Evolutionary conservation across 2,113 vertebrate genomes (phyloP).

Genomic region (Mastomys natalensis): DNA sequence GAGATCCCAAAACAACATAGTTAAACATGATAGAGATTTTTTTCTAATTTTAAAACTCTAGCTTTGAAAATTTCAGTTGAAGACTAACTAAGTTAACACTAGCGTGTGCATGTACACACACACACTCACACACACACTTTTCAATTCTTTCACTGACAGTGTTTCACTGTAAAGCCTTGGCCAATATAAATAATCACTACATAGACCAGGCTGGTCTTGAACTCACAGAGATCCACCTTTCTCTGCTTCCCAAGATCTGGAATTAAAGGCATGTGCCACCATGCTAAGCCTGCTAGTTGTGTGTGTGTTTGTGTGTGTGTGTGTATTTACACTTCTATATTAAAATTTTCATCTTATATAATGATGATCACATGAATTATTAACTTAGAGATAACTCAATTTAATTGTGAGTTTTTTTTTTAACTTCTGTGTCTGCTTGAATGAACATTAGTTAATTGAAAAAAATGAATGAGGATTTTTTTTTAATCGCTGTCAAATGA

Average conservation of each 20-base stretch:
- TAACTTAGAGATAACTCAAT: not conserved
- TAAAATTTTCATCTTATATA: not conserved
- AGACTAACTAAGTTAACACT: not conserved
- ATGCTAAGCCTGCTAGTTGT: not conserved
- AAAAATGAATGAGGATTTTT: not conserved
- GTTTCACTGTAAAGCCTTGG: not conserved
- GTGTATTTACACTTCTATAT: not conserved
- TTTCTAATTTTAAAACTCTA: not conserved
- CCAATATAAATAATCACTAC: not conserved
- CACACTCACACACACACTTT: not conserved
- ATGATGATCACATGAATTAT: not conserved
- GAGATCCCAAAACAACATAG: not conserved
- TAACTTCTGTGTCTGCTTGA: not conserved
- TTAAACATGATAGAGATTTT: not conserved
- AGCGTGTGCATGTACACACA: too few relatives aligned
- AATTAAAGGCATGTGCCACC: not conserved
- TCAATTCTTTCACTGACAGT: not conserved
- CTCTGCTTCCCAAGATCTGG: not conserved
- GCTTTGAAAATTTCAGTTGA: not conserved
- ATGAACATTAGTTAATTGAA: not conserved
- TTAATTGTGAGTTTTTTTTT: not conserved
- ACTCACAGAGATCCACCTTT: not conserved
- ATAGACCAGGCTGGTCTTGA: not conserved
- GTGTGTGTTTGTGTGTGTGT: too few relatives aligned
- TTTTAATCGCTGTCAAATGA: not conserved